Evolutionary conservation across 2,797 vertebrate species (phyloP), one percentile per base, ranked within the genome.

Genomic region (Myripristis jacobus): DNA sequence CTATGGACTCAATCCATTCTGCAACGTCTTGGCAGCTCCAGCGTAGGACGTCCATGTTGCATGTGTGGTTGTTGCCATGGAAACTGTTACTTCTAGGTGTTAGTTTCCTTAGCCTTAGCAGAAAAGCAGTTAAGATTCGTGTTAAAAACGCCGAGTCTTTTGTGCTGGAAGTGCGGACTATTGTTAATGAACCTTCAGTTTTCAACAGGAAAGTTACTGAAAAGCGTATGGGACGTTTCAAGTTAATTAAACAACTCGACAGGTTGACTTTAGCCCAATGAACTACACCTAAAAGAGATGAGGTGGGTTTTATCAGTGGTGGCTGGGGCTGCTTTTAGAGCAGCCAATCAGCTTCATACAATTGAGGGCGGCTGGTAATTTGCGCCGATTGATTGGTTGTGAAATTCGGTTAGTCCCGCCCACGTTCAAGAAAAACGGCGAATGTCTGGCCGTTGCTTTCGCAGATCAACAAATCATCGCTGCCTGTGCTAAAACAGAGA

Each of bases 21-120:
- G 91, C 94, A 80, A 97, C 97, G 4, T 95, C 92, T 50, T 90
- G 72, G 67, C 92, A 85, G 48, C 87, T 94, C 96, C 96, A 97
- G 0, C 78, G 44, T 15, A 95, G 88, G 78, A 92, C 94, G 66
- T 83, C 88, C 91, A 93, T 92, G 61, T 85, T 88, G 56, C 21
- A 55, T 61, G 65, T 75, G 55, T 73, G 24, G 47, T 53, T 1
- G 93, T 94, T 91, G 70, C 93, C 83, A 83, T 90, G 88, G 94
- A 85, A 90, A 96, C 94, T 61, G 66, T 62, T 58, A 82, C 63
- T 31, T 61, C 12, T n/a, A 47, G 6, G 57, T 44, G 27, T 59
- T 58, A 15, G n/a, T 31, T 47, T 67, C 70, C n/a, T 15, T 36
- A 61, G 59, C 38, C 10, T 6, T 6, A 4, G n/a, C 24, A 7